Evolutionary conservation across 1,140 invertebrate species (phyloP), one percentile per base, ranked within the genome.

Genomic region (Pissodes strobi): DNA sequence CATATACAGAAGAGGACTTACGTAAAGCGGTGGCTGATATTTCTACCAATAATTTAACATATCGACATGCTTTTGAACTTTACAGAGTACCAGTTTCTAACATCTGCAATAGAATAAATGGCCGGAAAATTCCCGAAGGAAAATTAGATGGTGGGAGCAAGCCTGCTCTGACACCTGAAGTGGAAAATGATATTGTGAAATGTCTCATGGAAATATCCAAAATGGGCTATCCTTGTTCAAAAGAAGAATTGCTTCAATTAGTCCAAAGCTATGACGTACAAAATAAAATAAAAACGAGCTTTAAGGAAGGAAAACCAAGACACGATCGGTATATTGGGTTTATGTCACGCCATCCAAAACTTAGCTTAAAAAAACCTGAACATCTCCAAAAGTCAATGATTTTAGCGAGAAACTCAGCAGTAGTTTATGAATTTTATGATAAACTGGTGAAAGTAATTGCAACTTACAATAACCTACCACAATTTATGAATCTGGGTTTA

Each of bases 401-500:
- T 25, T 46, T 61, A 15, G 63, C 67, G 12, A 46, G 55, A 5
- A 63, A 63, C 12, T 52, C 59, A n/a, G 58, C 60, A 6, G 22
- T 68, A 9, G 39, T 68, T 34, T 68, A 68, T 23, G 19, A 67
- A 19, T 69, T 69, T 63, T 63, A 63, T 58, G 21, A 62, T n/a
- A 48, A 62, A 6, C 34, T 57, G 15, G 30, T 46, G 63, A 21
- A 63, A 23, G n/a, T 30, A 10, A n/a, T 69, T 37, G n/a, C 5
- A 2, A 19, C 15, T 19, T 17, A 45, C 12, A 57, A 64, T 49
- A 30, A 0, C 4, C 10, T n/a, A 15, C 67, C 67, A 64, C 21
- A 67, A 23, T 69, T 46, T 49, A 69, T 43, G 65, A 67, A 39
- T 43, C 6, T 17, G 62, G 64, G 2, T 61, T 68, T 41, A 46